These are phyloP conservation scores for Caenorhabditis sp. DNA, from an alignment of 2,888 invertebrate genomes.

Conservation along the genomic window DNA sequence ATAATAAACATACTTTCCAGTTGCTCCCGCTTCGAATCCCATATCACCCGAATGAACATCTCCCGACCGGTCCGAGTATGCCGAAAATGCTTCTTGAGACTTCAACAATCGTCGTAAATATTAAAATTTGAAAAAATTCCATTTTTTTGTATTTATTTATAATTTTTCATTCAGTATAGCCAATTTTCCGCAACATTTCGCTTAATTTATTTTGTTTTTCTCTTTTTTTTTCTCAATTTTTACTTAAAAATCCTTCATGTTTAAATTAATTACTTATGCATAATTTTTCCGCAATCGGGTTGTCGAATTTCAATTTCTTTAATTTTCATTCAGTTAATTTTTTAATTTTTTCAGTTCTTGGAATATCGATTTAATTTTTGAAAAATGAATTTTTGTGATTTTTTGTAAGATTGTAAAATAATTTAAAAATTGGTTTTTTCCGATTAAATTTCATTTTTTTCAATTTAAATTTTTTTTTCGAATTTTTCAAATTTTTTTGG, in stretches of 20 bases:
- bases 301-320: no score
- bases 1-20: constrained; percentile 83
- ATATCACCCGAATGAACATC: constrained; percentile 94
- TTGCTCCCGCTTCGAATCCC: constrained; percentile 96
- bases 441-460: not conserved
- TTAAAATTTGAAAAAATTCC: not conserved
- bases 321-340: no score
- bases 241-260: no score
- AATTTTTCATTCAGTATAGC: no score
- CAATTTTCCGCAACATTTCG: not conserved
- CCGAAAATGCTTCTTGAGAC: constrained; percentile 89
- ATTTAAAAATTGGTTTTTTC: not conserved
- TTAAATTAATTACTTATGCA: no score
- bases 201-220: constrained; percentile 13
- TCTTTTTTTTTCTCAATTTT: not conserved
- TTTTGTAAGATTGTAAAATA: not conserved
- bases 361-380: no score
- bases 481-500: constrained; percentile 11
- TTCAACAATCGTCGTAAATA: constrained; percentile 61
- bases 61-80: constrained; percentile 96
- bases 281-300: no score
- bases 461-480: not conserved
- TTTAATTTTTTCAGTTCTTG: not conserved
- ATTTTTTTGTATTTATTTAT: not conserved
- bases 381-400: not conserved